Percentiles rank a stretch among this genome's conserved stretches.
These are phyloP conservation scores for Cataglyphis cursor DNA, from an alignment of 2,888 invertebrate genomes.

Conservation along the genomic window DNA sequence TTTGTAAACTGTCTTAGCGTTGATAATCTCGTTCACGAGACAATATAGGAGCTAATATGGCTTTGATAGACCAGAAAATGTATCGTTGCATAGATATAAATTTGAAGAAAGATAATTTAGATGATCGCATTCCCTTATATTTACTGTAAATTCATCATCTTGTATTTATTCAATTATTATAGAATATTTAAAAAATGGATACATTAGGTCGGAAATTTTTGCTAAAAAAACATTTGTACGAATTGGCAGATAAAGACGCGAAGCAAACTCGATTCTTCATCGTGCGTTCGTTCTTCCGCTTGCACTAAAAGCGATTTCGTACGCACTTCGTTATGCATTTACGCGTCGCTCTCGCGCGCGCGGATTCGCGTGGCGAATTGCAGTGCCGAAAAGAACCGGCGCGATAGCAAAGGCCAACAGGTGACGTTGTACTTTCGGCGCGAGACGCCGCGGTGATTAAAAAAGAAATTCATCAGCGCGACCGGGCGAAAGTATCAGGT, in stretches of 20 bases:
- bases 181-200: not conserved
- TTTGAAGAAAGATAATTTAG: not conserved
- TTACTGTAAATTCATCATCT: not conserved
- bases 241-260: conserved; percentile 5
- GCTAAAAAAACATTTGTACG: not conserved
- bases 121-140: not conserved
- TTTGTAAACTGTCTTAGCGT: conserved; percentile 30
- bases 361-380: conserved; percentile 76
- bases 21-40: conserved; percentile 35
- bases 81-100: not conserved
- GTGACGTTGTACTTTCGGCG: conserved; percentile 73
- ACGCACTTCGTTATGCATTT: conserved; percentile 65
- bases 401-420: conserved; percentile 62
- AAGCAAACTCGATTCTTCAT: not conserved
- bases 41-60: not conserved
- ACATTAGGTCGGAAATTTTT: not conserved
- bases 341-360: conserved; percentile 56
- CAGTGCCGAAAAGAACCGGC: conserved; percentile 61
- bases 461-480: conserved; percentile 82
- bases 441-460: conserved; percentile 71
- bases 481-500: conserved; percentile 83
- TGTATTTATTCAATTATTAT: not conserved
- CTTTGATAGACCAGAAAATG: conserved; percentile 2
- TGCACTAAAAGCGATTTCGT: conserved; percentile 46
- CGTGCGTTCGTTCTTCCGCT: conserved; percentile 5